Conservation (phyloP, 2,797 vertebrate genomes). For the Leuciscus waleckii region DNA sequence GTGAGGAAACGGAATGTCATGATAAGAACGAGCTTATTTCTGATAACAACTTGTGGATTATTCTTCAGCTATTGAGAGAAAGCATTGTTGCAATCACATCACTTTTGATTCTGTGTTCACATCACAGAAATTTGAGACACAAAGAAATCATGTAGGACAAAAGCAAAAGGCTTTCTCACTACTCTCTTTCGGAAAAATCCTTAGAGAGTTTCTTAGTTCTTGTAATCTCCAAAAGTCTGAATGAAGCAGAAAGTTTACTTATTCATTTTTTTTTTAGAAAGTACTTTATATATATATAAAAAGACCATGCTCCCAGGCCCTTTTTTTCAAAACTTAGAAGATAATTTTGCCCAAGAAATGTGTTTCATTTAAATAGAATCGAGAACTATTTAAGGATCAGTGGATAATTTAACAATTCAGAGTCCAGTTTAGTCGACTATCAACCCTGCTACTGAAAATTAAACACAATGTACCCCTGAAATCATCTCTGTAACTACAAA, state of each 20-base stretch:
- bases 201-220: slow-evolving; percentile 37
- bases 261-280: slow-evolving; percentile 1
- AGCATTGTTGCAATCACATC: slow-evolving; percentile 19
- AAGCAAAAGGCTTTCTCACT: slow-evolving; percentile 49
- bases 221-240: slow-evolving; percentile 37
- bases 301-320: background rate
- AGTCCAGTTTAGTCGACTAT: slow-evolving; percentile 6
- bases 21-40: slow-evolving; percentile 50
- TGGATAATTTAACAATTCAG: background rate
- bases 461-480: background rate
- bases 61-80: slow-evolving; percentile 42
- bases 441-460: background rate
- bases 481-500: slow-evolving; percentile 10
- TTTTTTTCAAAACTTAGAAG: background rate
- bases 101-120: too few species aligned
- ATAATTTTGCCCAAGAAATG: background rate
- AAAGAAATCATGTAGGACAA: slow-evolving; percentile 53
- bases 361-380: background rate
- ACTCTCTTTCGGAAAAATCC: slow-evolving; percentile 49
- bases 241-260: slow-evolving; percentile 47
- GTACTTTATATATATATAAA: background rate
- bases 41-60: slow-evolving; percentile 59
- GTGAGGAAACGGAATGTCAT: slow-evolving; percentile 25
- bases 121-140: slow-evolving; percentile 44
- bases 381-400: background rate